These are phyloP conservation scores for Lepisosteus oculatus DNA, from an alignment of 2,113 vertebrate species.

Conservation along the genomic window DNA sequence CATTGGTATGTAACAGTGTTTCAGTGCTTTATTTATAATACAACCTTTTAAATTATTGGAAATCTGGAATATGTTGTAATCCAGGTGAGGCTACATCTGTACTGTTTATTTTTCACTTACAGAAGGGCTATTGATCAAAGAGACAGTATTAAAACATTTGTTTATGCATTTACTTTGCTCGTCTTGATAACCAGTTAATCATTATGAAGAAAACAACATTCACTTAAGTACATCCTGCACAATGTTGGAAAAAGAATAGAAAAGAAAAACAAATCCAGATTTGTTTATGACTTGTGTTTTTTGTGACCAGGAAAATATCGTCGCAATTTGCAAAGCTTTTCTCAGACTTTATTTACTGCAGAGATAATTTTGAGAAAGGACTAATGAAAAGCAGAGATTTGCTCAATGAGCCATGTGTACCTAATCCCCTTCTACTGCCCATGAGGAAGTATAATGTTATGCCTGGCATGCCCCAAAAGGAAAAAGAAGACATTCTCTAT, in stretches of 20 bases:
- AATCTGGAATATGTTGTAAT: too few species aligned
- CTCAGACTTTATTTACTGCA: conserved; percentile 36
- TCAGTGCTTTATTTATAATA: too few species aligned
- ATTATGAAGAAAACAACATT: too few species aligned
- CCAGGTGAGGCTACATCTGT: too few species aligned
- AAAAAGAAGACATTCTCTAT: conserved; percentile 50
- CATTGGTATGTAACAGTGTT: too few species aligned
- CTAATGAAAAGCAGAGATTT: conserved; percentile 59
- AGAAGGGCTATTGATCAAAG: too few species aligned
- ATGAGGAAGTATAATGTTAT: conserved; percentile 52
- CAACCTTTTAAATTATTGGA: too few species aligned
- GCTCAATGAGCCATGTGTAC: conserved; percentile 44
- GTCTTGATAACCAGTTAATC: too few species aligned
- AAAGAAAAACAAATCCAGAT: conserved; percentile 38
- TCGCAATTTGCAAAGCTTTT: conserved; percentile 34
- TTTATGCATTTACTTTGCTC: too few species aligned
- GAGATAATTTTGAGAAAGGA: not conserved
- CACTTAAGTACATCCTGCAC: too few species aligned
- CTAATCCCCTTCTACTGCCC: conserved; percentile 41
- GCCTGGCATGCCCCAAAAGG: conserved; percentile 51
- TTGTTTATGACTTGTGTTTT: conserved; percentile 11
- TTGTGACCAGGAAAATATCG: conserved; percentile 31
- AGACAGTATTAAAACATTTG: too few species aligned
- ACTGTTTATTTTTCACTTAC: too few species aligned
- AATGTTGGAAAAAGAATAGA: conserved; percentile 33